These are phyloP conservation scores for Macrosteles quadrilineatus DNA, from an alignment of 1,140 invertebrate species.

Conservation along the genomic window DNA sequence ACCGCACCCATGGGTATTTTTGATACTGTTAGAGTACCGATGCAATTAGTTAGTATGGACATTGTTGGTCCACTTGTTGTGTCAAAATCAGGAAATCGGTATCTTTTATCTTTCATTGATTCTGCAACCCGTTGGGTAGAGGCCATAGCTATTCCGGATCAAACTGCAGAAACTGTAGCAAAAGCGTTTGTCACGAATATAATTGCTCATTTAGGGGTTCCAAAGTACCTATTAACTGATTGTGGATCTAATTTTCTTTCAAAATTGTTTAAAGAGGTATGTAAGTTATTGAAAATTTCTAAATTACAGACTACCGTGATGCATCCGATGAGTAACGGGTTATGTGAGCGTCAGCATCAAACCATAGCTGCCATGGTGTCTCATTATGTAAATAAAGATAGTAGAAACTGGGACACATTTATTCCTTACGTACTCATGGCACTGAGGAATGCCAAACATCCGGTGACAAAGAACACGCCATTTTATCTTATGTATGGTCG, in stretches of 20 bases:
- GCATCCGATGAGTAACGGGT: constrained; percentile 11
- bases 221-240: constrained; percentile 38
- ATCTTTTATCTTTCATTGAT: constrained; percentile 43
- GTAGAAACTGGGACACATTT: background rate
- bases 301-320: constrained; percentile 15
- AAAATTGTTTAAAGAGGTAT: constrained; percentile 27
- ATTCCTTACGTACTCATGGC: constrained; percentile 3
- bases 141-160: constrained; percentile 40
- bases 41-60: constrained; percentile 16
- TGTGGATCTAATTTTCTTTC: constrained; percentile 40
- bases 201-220: constrained; percentile 40
- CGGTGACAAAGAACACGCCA: background rate
- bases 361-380: background rate
- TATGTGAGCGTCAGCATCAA: background rate
- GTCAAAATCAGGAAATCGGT: constrained; percentile 39
- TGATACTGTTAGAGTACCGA: background rate
- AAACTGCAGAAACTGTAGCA: constrained; percentile 40
- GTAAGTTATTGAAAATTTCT: constrained; percentile 31
- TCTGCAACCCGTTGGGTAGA: constrained; percentile 44
- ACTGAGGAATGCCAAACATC: background rate
- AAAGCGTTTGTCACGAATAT: constrained; percentile 39
- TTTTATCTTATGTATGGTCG: constrained; percentile 8
- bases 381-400: background rate
- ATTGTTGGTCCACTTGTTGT: constrained; percentile 42
- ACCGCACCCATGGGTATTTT: background rate